These are phyloP conservation scores for Gisinianus flammeolus DNA, from an alignment of 2,888 invertebrate genomes.

Conservation along the genomic window DNA sequence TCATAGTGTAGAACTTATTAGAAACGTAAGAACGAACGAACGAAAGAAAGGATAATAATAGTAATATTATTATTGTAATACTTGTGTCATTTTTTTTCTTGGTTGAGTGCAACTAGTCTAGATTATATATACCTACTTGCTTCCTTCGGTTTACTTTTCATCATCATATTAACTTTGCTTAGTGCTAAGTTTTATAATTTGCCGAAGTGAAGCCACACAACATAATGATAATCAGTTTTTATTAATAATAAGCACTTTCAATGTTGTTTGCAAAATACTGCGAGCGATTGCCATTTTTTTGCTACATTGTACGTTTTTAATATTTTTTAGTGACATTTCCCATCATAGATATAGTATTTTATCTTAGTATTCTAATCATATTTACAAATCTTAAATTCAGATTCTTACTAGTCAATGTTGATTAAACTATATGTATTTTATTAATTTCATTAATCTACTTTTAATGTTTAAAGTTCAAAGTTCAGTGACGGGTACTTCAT, in stretches of 20 bases:
- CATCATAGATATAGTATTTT: background rate
- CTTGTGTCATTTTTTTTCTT: constrained; percentile 12
- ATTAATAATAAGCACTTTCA: background rate
- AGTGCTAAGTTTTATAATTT: constrained; percentile 30
- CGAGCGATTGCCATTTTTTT: constrained; percentile 28
- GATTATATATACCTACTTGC: background rate
- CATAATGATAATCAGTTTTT: background rate
- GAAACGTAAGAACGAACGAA: background rate
- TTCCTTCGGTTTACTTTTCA: constrained; percentile 32
- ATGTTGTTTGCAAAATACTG: constrained; percentile 31
- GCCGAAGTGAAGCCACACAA: constrained; percentile 17
- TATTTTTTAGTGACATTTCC: background rate
- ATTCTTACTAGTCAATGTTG: no score
- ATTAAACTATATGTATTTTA: no score
- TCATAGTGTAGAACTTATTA: constrained; percentile 9
- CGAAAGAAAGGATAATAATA: background rate
- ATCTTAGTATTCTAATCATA: background rate
- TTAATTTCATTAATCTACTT: no score
- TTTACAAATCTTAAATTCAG: no score
- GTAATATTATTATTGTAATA: no score
- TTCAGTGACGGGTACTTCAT: no score
- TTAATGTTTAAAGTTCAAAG: no score
- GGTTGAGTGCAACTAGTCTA: background rate
- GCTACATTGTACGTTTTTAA: background rate
- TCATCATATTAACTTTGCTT: constrained; percentile 26